Evolutionary conservation across 2,113 vertebrate genomes (phyloP).

Genomic region (Stigmatopora nigra): DNA sequence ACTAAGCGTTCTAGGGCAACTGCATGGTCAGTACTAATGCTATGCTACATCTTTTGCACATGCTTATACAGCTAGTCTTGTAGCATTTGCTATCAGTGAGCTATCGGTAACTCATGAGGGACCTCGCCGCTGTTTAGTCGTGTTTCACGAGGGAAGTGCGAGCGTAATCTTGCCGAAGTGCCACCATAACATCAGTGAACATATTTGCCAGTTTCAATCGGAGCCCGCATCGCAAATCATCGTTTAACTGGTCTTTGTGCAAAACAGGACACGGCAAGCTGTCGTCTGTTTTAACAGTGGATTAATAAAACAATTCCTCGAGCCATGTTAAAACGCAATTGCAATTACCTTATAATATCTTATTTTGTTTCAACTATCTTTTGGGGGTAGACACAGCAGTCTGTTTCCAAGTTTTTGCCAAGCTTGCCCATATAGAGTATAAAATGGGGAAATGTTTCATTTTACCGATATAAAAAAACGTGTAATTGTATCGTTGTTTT

Average conservation of each 20-base stretch:
- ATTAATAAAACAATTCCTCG: conserved; percentile 52
- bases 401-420: not conserved
- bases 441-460: too few species aligned
- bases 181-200: not conserved
- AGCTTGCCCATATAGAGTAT: not conserved
- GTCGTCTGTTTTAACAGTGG: conserved; percentile 16
- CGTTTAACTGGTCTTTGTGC: conserved; percentile 1
- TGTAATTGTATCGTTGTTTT: not conserved
- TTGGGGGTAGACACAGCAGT: not conserved
- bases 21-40: conserved; percentile 28
- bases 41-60: conserved; percentile 7
- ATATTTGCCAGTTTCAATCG: not conserved
- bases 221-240: too few species aligned
- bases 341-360: not conserved
- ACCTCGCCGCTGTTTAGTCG: conserved; percentile 35
- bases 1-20: conserved; percentile 33
- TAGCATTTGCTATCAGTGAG: conserved; percentile 40
- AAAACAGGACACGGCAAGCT: not conserved
- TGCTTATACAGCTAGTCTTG: conserved; percentile 35
- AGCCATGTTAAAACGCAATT: conserved; percentile 12
- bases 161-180: not conserved
- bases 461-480: not conserved
- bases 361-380: not conserved
- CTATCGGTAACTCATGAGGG: conserved; percentile 32
- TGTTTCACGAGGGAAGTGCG: conserved; percentile 40